phyloP scores from a whole-genome alignment of 2,113 vertebrate species.

The Copsychus sechellarum region DNA sequence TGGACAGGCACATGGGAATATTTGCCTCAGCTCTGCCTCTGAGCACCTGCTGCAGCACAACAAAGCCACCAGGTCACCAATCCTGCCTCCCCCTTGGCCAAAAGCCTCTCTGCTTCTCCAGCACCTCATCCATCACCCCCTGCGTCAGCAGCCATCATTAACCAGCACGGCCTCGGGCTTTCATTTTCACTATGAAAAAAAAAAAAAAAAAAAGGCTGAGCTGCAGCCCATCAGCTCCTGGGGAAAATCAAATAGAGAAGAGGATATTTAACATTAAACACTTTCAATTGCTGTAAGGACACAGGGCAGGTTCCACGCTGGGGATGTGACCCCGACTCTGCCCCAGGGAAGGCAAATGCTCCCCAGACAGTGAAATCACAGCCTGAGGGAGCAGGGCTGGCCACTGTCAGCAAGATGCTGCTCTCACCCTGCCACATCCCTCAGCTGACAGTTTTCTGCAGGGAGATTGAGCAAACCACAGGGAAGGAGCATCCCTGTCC shows the following conservation, averaged over 20 bases:
- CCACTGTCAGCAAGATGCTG: not conserved
- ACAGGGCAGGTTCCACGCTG: not conserved
- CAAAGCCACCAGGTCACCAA: not conserved
- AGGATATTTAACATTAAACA: not conserved
- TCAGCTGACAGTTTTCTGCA: not conserved
- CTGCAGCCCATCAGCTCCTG: not conserved
- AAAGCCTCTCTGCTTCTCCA: not conserved
- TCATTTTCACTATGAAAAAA: not conserved
- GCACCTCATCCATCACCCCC: not conserved
- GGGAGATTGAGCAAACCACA: not conserved
- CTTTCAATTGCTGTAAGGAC: not conserved
- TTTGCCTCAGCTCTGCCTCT: not conserved
- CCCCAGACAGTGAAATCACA: not conserved
- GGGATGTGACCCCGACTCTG: not conserved
- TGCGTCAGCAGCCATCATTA: not conserved
- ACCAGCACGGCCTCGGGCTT: not conserved
- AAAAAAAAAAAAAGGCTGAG: not conserved
- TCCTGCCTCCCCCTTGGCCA: not conserved
- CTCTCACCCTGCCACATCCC: not conserved
- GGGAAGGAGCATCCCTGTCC: not conserved
- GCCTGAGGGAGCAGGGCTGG: not conserved
- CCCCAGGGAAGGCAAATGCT: not conserved
- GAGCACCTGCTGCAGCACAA: not conserved
- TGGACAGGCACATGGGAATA: not conserved
- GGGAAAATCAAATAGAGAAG: not conserved